Evolutionary conservation across 2,888 invertebrate species (phyloP), one percentile per base, ranked within the genome.

Genomic region (Osedax frankpressi): DNA sequence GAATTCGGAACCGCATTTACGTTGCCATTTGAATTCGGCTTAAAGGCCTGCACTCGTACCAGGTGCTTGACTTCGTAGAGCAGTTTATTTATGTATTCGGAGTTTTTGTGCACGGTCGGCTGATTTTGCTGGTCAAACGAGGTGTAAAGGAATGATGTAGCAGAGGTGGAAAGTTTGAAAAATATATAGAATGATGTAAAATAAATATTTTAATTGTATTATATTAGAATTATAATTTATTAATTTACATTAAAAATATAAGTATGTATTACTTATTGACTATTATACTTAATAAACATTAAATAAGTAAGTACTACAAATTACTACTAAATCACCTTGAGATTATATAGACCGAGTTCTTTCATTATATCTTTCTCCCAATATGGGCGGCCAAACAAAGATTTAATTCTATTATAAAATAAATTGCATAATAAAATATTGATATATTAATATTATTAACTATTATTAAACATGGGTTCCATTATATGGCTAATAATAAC

Each of bases 1-100:
- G n/a, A n/a, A n/a, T n/a, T n/a, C n/a, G n/a, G n/a, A n/a, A n/a
- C n/a, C n/a, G n/a, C n/a, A n/a, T n/a, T n/a, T n/a, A n/a, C n/a
- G n/a, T n/a, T n/a, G n/a, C n/a, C n/a, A n/a, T n/a, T n/a, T n/a
- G n/a, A n/a, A n/a, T n/a, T n/a, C n/a, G n/a, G n/a, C n/a, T n/a
- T n/a, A n/a, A n/a, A n/a, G n/a, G n/a, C n/a, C n/a, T 88, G 88
- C 0, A 95, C 88, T 86, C 90, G 89, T 1, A 94, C 84, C 26
- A 94, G 85, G 86, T 94, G 94, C 83, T 94, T 94, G 1, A 95
- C 87, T 81, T 88, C 89, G 90, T 91, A 92, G 60, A 95, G 85
- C 71, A 86, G 84, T 0, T 87, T 86, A 85, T 92, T 92, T 11
- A 87, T 87, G 81, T 90, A 89, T 1, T 93, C 92, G 73, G 89